A percentile compares a stretch with the other conserved stretches of the same genome.
Conservation (phyloP, 2,888 invertebrate species). For the Cephus pulcher region DNA sequence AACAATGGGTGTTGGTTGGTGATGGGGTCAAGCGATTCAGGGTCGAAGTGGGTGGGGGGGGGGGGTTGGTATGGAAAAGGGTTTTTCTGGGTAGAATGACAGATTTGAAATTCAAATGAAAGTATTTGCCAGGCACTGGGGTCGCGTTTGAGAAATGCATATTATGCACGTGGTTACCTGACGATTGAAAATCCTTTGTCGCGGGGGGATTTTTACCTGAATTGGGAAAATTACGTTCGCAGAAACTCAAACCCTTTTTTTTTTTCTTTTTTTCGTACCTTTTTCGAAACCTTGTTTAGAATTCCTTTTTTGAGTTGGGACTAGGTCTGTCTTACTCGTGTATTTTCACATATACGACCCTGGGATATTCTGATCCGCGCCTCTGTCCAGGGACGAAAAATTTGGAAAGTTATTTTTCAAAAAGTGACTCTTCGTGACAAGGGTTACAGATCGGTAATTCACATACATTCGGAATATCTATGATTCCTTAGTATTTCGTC, state of each 20-base stretch:
- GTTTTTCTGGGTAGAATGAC: background rate
- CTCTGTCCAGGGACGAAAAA: background rate
- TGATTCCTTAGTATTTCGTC: slow-evolving; percentile 8
- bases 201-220: background rate
- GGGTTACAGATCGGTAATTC: slow-evolving; percentile 27
- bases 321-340: background rate
- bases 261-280: background rate
- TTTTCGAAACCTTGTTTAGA: background rate
- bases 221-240: background rate
- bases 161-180: background rate
- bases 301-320: background rate
- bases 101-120: background rate
- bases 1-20: background rate
- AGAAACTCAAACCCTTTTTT: background rate
- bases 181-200: background rate
- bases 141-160: background rate
- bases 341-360: background rate
- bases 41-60: background rate
- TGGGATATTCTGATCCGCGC: background rate
- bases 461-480: slow-evolving; percentile 3
- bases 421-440: slow-evolving; percentile 30
- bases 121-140: background rate
- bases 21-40: background rate
- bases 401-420: background rate
- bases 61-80: background rate